phyloP scores from a whole-genome alignment of 2,888 invertebrate species.

The Holacanthella duospinosa region DNA sequence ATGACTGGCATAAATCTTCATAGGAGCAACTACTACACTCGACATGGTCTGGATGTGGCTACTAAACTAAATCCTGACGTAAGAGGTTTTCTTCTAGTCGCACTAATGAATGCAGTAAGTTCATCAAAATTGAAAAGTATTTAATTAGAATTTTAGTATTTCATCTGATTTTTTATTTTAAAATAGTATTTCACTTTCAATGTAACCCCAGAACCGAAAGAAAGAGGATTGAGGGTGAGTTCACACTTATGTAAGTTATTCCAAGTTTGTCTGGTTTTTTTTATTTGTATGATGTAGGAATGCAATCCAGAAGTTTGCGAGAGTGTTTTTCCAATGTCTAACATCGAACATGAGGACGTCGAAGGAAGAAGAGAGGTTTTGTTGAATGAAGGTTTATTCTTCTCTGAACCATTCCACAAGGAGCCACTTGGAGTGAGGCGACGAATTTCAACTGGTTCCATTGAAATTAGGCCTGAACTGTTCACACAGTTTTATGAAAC shows the following conservation, averaged over 20 bases:
- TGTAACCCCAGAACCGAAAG: neutral
- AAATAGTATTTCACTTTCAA: conserved; percentile 1
- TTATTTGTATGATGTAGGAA: neutral
- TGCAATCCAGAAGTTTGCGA: neutral
- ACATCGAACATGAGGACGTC: neutral
- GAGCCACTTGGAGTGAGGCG: neutral
- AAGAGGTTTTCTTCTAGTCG: neutral
- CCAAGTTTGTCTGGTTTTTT: neutral
- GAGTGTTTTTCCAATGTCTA: neutral
- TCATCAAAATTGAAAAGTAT: neutral
- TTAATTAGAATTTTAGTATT: neutral
- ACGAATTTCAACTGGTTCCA: neutral
- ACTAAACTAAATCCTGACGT: neutral
- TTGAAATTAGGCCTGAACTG: neutral
- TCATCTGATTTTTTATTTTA: neutral
- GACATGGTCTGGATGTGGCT: neutral
- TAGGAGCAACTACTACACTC: neutral
- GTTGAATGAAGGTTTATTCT: too few species aligned
- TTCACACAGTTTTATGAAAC: neutral
- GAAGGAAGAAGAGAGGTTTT: too few species aligned
- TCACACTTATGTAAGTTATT: neutral
- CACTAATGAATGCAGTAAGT: neutral
- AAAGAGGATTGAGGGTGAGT: neutral
- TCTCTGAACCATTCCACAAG: neutral
- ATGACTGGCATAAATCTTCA: neutral